Evolutionary conservation across 2,888 invertebrate species (phyloP).

Genomic region (Meloe dianella): DNA sequence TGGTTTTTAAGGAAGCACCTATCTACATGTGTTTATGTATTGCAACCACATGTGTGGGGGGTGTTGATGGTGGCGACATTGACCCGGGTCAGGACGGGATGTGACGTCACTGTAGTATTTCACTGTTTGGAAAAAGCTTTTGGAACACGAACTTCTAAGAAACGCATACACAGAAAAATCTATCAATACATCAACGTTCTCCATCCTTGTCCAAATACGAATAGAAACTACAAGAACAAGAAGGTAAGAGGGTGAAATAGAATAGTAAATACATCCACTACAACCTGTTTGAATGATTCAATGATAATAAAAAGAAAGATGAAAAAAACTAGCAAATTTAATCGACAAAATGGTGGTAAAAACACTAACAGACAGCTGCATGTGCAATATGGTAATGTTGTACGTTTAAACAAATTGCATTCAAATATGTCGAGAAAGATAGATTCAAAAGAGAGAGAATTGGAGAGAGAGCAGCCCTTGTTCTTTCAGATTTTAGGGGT

Average conservation of each 20-base stretch:
- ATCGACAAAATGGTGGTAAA: neutral
- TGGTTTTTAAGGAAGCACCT: neutral
- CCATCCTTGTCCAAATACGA: neutral
- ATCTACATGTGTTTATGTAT: neutral
- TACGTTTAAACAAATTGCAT: constrained; percentile 51
- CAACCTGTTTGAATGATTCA: neutral
- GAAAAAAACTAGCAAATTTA: neutral
- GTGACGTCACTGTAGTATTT: constrained; percentile 37
- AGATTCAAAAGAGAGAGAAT: too few species aligned
- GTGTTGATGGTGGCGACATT: constrained; percentile 32
- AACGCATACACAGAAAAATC: neutral
- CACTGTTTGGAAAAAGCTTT: constrained; percentile 23
- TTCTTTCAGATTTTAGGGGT: constrained; percentile 27
- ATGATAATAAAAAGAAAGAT: too few species aligned
- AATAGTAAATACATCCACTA: neutral
- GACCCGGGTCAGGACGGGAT: constrained; percentile 47
- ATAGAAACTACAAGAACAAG: neutral
- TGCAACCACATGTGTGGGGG: constrained; percentile 28
- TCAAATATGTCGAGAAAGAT: constrained; percentile 31
- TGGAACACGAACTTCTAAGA: constrained; percentile 28
- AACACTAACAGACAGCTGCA: constrained; percentile 36
- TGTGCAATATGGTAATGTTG: constrained; percentile 35
- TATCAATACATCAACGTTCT: neutral
- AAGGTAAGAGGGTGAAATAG: neutral
- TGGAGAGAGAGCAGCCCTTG: constrained; percentile 18